Evolutionary conservation across 1,140 invertebrate genomes (phyloP), one percentile per base, ranked within the genome.

Genomic region (Ctenoplectra terminalis): DNA sequence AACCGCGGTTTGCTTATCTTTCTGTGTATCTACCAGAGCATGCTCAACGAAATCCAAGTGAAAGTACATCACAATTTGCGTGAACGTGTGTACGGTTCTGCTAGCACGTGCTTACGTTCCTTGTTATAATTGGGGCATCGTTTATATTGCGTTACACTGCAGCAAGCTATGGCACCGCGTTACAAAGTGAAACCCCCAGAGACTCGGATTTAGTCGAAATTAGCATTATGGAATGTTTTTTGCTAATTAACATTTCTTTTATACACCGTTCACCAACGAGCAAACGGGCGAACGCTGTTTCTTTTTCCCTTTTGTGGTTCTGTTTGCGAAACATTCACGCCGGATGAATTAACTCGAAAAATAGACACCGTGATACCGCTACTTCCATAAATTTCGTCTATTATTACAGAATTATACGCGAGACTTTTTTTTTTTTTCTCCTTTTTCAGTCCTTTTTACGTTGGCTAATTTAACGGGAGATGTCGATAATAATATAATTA

Each of bases 51-150:
- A 82, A 87, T 76, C 76, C 79, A 77, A 87, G 86, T 88, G 87
- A 88, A 88, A 88, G 87, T 88, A 70, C 77, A 82, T 85, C 70
- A 81, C 61, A 63, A 73, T 86, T 87, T 78, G 73, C 63, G 72
- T 50, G 67, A 63, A 66, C 73, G 82, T 52, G 69, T 84, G 63
- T 79, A 79, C 40, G 7, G 66, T 73, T 58, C 54, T 40, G 58
- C 54, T 58, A 56, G 61, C 78, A 75, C 56, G 70, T 83, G 79
- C 43, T 81, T 67, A 43, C 66, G 52, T 80, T 83, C 54, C 43
- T 78, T 61, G 52, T 81, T 82, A 84, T 88, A 89, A 87, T 85
- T 88, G 87, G 84, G 64, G 54, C 76, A 87, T 83, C 46, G 76
- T 66, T 84, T 78, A 80, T 61, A 82, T 81, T 66, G 84, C 75